A percentile compares a stretch with the other conserved stretches of the same genome.
phyloP scores from a whole-genome alignment of 2,797 vertebrate species.

The Eulemur rubriventer region DNA sequence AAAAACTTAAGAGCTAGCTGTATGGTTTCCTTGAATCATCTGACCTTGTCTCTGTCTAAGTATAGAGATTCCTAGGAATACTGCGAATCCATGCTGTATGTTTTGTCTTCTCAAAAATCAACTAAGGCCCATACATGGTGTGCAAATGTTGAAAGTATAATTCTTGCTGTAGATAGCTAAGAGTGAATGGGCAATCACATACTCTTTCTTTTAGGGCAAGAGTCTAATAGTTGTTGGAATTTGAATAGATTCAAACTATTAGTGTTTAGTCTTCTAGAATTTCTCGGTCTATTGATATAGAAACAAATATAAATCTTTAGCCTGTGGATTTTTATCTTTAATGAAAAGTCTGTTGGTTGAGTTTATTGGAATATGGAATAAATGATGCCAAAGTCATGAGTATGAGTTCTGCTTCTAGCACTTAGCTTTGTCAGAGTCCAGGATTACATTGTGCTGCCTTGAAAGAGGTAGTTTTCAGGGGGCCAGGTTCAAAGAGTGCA shows the following conservation, averaged over 20 bases:
- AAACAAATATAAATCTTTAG: constrained; percentile 1
- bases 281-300: background rate
- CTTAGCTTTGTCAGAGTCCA: background rate
- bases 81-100: constrained; percentile 56
- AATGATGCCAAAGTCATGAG: background rate
- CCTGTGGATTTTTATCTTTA: constrained; percentile 35
- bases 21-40: background rate
- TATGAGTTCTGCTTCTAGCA: background rate
- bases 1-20: background rate
- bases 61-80: background rate
- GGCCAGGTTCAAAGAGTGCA: background rate
- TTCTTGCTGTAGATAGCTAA: background rate
- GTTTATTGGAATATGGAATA: background rate
- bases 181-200: background rate
- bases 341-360: background rate
- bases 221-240: constrained; percentile 21
- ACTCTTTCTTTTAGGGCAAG: background rate
- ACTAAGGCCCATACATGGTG: background rate
- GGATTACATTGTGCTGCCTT: background rate
- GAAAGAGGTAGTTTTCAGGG: background rate
- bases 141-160: background rate
- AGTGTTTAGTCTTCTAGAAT: background rate
- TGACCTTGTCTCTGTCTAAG: background rate
- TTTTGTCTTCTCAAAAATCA: constrained; percentile 56
- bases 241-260: constrained; percentile 19